Conservation (phyloP, 1,140 invertebrate species). For the Ctenoplectra terminalis region DNA sequence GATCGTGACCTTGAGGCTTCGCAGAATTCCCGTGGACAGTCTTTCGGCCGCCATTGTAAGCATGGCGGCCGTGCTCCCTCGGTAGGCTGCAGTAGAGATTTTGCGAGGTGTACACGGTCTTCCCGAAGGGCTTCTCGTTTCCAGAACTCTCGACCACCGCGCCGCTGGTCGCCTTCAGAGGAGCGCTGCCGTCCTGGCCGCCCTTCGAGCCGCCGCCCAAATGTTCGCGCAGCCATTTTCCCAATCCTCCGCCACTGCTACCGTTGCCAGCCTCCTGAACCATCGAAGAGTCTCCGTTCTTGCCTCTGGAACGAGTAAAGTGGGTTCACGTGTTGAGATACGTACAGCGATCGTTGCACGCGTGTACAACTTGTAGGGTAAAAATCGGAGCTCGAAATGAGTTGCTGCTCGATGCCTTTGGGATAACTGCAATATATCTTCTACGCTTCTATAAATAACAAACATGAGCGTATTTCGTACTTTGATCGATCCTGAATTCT, state of each 20-base stretch:
- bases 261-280: slow-evolving; percentile 56
- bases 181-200: slow-evolving; percentile 56
- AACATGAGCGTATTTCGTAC: too few species aligned
- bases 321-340: slow-evolving; percentile 25
- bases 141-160: slow-evolving; percentile 38
- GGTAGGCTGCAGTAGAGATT: slow-evolving; percentile 79
- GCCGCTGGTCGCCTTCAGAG: slow-evolving; percentile 47
- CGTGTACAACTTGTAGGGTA: neutral
- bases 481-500: too few species aligned
- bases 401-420: too few species aligned
- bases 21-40: slow-evolving; percentile 49
- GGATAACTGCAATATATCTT: too few species aligned
- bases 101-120: slow-evolving; percentile 71
- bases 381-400: neutral
- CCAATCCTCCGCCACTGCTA: slow-evolving; percentile 73
- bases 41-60: slow-evolving; percentile 66
- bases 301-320: slow-evolving; percentile 59
- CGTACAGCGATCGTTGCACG: neutral
- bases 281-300: slow-evolving; percentile 47
- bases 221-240: slow-evolving; percentile 78
- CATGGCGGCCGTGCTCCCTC: slow-evolving; percentile 71
- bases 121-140: slow-evolving; percentile 73
- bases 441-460: too few species aligned
- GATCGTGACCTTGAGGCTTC: slow-evolving; percentile 64
- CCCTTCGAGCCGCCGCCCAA: slow-evolving; percentile 75